Conservation (phyloP, 2,113 vertebrate genomes). For the Conger conger region DNA sequence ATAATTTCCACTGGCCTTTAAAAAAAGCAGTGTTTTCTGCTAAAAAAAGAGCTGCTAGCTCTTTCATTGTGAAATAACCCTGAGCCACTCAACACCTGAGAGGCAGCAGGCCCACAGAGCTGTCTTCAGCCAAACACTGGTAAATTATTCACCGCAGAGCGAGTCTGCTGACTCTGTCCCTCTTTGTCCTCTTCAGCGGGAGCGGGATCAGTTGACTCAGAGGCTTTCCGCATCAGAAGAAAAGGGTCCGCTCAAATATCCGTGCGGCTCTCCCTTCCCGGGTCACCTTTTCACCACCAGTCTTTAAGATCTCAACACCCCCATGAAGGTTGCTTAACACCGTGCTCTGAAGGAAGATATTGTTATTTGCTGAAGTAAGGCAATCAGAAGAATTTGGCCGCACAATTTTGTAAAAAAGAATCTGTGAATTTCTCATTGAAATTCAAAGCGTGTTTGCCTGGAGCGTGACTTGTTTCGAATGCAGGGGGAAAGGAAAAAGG, state of each 20-base stretch:
- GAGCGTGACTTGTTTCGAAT: background rate
- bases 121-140: constrained; percentile 39
- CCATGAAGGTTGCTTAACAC: background rate
- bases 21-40: constrained; percentile 18
- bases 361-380: background rate
- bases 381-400: background rate
- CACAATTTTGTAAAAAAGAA: background rate
- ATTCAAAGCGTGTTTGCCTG: background rate
- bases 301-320: background rate
- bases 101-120: constrained; percentile 12
- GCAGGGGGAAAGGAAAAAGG: background rate
- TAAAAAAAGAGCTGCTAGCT: background rate
- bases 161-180: constrained; percentile 56
- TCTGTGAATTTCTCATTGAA: background rate
- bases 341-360: background rate
- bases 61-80: background rate
- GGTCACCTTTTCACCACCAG: constrained; percentile 24
- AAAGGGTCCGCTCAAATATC: constrained; percentile 37
- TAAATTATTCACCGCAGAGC: constrained; percentile 69
- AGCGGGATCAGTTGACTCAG: constrained; percentile 56
- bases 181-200: constrained; percentile 45
- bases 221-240: constrained; percentile 34
- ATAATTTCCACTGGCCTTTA: background rate
- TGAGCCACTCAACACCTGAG: background rate
- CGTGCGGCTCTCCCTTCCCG: constrained; percentile 21